phyloP scores from a whole-genome alignment of 2,113 vertebrate genomes.

The Felis chaus region DNA sequence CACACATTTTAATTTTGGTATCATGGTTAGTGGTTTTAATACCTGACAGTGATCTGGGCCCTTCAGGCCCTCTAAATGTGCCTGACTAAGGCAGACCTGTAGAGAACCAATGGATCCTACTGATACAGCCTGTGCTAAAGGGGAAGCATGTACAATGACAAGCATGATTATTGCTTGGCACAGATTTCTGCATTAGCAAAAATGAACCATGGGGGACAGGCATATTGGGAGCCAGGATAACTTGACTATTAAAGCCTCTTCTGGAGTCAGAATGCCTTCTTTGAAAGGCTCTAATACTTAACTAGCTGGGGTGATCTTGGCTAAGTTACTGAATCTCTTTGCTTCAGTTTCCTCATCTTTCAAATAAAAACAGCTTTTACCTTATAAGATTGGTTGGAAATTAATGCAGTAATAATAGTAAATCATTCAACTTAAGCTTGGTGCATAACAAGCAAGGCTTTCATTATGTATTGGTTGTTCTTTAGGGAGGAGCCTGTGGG shows the following conservation, averaged over 20 bases:
- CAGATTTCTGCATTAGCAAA: not conserved
- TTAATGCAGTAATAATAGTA: not conserved
- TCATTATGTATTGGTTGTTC: not conserved
- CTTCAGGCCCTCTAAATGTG: not conserved
- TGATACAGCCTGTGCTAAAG: rapidly evolving
- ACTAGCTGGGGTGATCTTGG: not conserved
- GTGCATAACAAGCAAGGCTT: not conserved
- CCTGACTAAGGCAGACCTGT: too few species aligned
- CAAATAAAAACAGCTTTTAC: not conserved
- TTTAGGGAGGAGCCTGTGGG: not conserved
- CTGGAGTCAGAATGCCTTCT: not conserved
- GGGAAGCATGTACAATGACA: rapidly evolving
- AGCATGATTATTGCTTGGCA: not conserved
- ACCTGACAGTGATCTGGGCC: not conserved
- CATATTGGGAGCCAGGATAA: too few species aligned
- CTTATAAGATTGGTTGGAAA: not conserved
- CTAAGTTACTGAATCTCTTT: not conserved
- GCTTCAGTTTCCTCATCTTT: not conserved
- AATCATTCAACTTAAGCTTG: not conserved
- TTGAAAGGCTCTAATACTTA: not conserved
- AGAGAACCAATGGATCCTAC: rapidly evolving
- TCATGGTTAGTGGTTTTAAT: not conserved
- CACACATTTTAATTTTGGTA: not conserved
- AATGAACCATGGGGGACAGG: not conserved
- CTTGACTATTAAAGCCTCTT: not conserved